Evolutionary conservation across 2,797 vertebrate genomes (phyloP), one percentile per base, ranked within the genome.

Genomic region (Myoxocephalus aenaeus): DNA sequence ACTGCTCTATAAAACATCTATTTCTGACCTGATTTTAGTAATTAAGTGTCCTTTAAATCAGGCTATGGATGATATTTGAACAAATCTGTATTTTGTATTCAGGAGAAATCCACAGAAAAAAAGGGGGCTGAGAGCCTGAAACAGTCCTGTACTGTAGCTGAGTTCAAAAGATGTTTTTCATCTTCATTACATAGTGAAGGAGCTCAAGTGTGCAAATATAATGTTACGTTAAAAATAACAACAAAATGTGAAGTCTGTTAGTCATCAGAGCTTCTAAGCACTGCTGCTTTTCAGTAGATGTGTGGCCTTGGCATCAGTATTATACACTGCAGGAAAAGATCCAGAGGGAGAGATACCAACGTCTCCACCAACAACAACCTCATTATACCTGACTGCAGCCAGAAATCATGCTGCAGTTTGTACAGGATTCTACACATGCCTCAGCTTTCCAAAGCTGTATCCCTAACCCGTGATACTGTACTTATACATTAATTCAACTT

Each of bases 351-450:
- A 57, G 17, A 51, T 32, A 61, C 2, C 12, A 29, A 27, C 22
- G 62, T 66, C 22, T 57, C 66, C 38, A 58, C 40, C 46, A 72
- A 65, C 64, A 74, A 48, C 2, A 71, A 64, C 61, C 27, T 62
- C 68, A 42, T 75, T 85, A 50, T 11, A 81, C 62, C 62, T 51
- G 51, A 72, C 40, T 74, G 59, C 59, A 65, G 69, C 68, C 56
- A 22, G 18, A 65, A 75, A 63, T 70, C 44, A 2, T 50, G 44
- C 7, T 1, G 5, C 15, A 17, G 36, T 51, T 48, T 69, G 44
- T 40, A 38, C 27, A 67, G 69, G 51, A 61, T 6, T 72, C 27
- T 27, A 66, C 65, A 71, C 57, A 36, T 64, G 64, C 32, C 40
- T 51, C 29, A 50, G 40, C 13, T 42, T 42, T 15, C 13, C 15